Evolutionary conservation across 2,797 vertebrate genomes (phyloP).

Genomic region (Scleropages formosus): DNA sequence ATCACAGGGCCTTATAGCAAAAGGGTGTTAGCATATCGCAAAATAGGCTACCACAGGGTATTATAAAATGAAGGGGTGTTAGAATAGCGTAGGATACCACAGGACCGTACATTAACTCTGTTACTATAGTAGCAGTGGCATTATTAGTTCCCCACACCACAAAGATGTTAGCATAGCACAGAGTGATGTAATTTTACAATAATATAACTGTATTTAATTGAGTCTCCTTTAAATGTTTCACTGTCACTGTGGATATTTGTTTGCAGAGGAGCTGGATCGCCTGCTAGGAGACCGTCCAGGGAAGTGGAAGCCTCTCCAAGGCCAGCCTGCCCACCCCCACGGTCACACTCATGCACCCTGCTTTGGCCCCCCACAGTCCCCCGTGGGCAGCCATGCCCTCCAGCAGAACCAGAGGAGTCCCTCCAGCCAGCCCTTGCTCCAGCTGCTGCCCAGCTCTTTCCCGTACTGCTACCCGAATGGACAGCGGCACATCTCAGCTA

Average conservation of each 20-base stretch:
- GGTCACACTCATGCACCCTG: slow-evolving; percentile 15
- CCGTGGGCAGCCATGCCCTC: not conserved
- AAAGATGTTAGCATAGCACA: not conserved
- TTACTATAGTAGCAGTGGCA: too few relatives aligned
- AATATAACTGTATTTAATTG: not conserved
- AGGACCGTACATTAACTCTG: too few relatives aligned
- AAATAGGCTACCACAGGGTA: too few relatives aligned
- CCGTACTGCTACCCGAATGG: slow-evolving; percentile 63
- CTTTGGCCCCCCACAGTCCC: slow-evolving; percentile 21
- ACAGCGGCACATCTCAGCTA: slow-evolving; percentile 59
- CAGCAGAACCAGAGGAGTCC: slow-evolving; percentile 33
- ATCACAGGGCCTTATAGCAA: not conserved
- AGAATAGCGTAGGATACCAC: too few relatives aligned
- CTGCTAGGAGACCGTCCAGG: slow-evolving; percentile 81
- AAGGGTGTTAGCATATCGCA: too few relatives aligned
- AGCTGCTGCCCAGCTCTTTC: slow-evolving; percentile 59
- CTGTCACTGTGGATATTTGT: not conserved
- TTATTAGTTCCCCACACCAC: too few relatives aligned
- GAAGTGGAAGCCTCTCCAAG: slow-evolving; percentile 57
- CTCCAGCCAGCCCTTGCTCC: slow-evolving; percentile 49
- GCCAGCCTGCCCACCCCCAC: slow-evolving; percentile 41
- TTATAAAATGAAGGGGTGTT: too few relatives aligned
- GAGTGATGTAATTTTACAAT: not conserved
- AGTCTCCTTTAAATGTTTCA: not conserved
- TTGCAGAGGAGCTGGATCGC: slow-evolving; percentile 84